Evolutionary conservation across 2,113 vertebrate genomes (phyloP), one percentile per base, ranked within the genome.

Genomic region (Bubo bubo): DNA sequence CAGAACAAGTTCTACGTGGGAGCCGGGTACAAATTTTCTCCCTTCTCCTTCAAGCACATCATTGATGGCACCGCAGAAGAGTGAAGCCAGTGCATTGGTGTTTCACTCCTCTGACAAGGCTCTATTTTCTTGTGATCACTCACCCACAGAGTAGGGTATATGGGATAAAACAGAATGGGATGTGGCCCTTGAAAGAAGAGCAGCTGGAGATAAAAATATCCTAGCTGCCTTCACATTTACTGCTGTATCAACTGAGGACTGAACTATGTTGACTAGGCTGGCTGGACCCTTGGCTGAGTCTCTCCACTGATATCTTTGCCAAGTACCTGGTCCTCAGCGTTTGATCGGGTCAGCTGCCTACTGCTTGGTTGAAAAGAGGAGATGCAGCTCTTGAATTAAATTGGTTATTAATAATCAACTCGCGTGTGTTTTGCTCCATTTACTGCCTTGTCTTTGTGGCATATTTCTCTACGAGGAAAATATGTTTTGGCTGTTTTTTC

Each of bases 1-100:
- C 98, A 99, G 97, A 99, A 99, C 96, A 99, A 99, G 93, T 99
- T 99, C 97, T 99, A 99, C 14, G 41, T 88, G 1, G 98, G 98
- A 52, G 91, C 98, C 1, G 98, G 98, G 8, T 97, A 98, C 96
- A 98, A 98, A 92, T 99, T 99, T 92, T 94, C 94, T 52, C 98
- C 98, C 0, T 99, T 99, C 95, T 98, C 98, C 80, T 99, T 99
- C 88, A 97, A 97, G 86, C 22, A 86, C 47, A 98, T 98, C 77
- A 96, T 98, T 49, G 98, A 98, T 12, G 98, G 98, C 67, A 79
- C 95, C 0, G 2, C 60, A 0, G 98, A 98, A 56, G 98, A 98
- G 21, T 98, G 98, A 97, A 90, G 37, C 16, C 17, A 4, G 4
- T 28, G 49, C 49, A n/a, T 35, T 2, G 12, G 64, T 24, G 47